Evolutionary conservation across 2,888 invertebrate species (phyloP).

Genomic region (Hemicrepidius hirtus): DNA sequence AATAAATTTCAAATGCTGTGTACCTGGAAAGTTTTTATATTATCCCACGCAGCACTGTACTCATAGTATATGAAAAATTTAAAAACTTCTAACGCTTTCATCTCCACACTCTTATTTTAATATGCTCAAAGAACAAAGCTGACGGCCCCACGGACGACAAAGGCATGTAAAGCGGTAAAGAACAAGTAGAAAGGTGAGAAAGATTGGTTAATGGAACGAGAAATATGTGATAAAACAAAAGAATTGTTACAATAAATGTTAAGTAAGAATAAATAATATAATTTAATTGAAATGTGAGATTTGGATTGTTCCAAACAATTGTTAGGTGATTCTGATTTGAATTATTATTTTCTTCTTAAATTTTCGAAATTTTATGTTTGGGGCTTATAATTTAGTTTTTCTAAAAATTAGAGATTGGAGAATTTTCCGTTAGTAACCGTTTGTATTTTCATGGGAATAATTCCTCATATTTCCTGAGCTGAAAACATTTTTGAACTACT

Average conservation of each 20-base stretch:
- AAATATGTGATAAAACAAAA: background rate
- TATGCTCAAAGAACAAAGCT: conserved; percentile 41
- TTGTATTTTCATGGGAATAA: no score
- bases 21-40: background rate
- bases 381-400: no score
- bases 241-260: background rate
- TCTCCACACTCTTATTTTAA: conserved; percentile 29
- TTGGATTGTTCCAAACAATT: no score
- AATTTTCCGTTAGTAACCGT: no score
- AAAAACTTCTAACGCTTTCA: conserved; percentile 29
- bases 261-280: no score
- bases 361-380: no score
- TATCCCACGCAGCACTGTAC: background rate
- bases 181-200: conserved; percentile 18
- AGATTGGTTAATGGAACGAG: background rate
- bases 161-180: conserved; percentile 15
- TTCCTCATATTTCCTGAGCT: no score
- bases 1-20: no score
- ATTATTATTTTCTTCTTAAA: no score
- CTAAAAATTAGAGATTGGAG: no score
- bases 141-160: conserved; percentile 16
- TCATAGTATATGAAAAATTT: conserved; percentile 31
- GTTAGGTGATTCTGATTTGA: no score
- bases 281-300: background rate
- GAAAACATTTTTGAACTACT: no score